Conservation (phyloP, 2,113 vertebrate genomes). For the Coryphaenoides rupestris region DNA sequence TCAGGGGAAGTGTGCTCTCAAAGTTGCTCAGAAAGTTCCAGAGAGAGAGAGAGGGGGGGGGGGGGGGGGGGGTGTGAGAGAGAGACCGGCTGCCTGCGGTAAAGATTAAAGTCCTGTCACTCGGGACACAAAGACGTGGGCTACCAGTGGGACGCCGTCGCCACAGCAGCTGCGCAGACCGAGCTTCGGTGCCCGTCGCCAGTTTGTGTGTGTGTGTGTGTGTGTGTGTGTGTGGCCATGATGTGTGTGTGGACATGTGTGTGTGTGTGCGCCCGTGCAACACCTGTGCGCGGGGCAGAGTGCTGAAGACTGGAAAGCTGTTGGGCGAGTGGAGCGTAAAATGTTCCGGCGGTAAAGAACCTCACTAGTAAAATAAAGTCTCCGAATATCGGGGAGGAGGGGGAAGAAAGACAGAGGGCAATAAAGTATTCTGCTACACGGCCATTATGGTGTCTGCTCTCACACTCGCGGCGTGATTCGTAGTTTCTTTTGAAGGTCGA, state of each 20-base stretch:
- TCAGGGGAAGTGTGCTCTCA: too few species aligned
- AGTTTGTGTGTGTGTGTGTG: constrained; percentile 17
- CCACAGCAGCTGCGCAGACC: constrained; percentile 27
- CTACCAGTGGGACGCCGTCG: constrained; percentile 44
- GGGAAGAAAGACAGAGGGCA: neutral
- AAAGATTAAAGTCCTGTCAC: constrained; percentile 41
- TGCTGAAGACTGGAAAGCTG: constrained; percentile 19
- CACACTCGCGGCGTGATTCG: too few species aligned
- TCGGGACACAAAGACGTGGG: constrained; percentile 40
- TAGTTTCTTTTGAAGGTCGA: neutral
- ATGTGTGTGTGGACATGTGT: neutral
- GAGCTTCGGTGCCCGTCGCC: constrained; percentile 34
- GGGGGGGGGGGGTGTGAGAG: constrained; percentile 31
- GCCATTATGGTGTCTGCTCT: neutral
- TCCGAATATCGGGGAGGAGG: too few species aligned
- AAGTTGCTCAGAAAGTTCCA: too few species aligned
- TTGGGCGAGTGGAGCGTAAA: constrained; percentile 29
- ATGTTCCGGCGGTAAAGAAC: constrained; percentile 9
- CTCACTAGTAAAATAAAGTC: neutral
- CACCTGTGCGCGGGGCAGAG: neutral
- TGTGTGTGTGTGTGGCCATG: constrained; percentile 9
- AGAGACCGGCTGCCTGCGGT: constrained; percentile 52
- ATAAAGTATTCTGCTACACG: neutral
- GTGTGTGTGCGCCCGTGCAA: neutral
- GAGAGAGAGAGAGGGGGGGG: too few species aligned